These are phyloP conservation scores for Drosophila pseudotalamancana DNA, from an alignment of 2,888 invertebrate genomes.

Conservation along the genomic window DNA sequence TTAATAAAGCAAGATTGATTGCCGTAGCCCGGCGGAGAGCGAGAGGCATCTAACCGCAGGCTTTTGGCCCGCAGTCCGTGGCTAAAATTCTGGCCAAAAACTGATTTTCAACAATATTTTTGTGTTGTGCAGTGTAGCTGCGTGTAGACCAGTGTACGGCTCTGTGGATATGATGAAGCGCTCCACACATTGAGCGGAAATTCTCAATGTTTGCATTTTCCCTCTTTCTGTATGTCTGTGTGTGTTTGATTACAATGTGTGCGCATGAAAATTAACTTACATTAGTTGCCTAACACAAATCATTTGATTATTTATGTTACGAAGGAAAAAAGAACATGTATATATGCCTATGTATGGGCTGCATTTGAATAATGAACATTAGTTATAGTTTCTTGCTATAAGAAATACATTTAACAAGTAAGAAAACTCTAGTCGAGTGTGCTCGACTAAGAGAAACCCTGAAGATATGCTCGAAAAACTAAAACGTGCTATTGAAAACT, in stretches of 20 bases:
- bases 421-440: too few species aligned
- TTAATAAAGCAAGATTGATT: slow-evolving; percentile 74
- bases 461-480: too few species aligned
- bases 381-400: too few species aligned
- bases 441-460: too few species aligned
- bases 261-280: slow-evolving; percentile 1
- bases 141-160: not conserved
- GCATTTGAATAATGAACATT: too few species aligned
- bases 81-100: slow-evolving; percentile 44
- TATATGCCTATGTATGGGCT: too few species aligned
- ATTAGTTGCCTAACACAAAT: slow-evolving; percentile 1
- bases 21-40: slow-evolving; percentile 43
- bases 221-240: too few species aligned
- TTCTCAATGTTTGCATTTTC: too few species aligned
- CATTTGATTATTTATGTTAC: slow-evolving; percentile 10
- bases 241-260: not conserved
- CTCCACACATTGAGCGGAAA: slow-evolving; percentile 35
- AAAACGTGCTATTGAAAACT: too few species aligned
- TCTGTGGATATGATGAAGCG: slow-evolving; percentile 20
- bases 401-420: too few species aligned
- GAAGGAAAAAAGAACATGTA: not conserved
- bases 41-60: slow-evolving; percentile 39
- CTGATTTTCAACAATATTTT: slow-evolving; percentile 52
- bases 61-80: slow-evolving; percentile 12
- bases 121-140: slow-evolving; percentile 22